A percentile compares a stretch with the other conserved stretches of the same genome.
Evolutionary conservation across 2,113 vertebrate genomes (phyloP).

Genomic region (Hemichromis elongatus): DNA sequence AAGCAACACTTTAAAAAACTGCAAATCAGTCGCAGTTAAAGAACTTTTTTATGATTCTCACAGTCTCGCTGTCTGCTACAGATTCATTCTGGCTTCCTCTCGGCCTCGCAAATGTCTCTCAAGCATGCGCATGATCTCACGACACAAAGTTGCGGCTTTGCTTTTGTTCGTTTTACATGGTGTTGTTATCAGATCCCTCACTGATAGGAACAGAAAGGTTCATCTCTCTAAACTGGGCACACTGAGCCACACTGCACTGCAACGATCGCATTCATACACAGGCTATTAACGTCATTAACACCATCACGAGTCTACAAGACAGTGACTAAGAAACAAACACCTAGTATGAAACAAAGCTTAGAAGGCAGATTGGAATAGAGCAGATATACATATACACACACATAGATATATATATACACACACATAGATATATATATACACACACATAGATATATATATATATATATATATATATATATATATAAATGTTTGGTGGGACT

Average conservation of each 20-base stretch:
- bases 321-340: neutral
- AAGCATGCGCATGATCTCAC: slow-evolving; percentile 25
- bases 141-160: neutral
- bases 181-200: neutral
- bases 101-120: slow-evolving; percentile 27
- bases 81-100: neutral
- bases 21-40: neutral
- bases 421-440: too few relatives aligned
- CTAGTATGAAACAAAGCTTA: neutral
- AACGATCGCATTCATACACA: neutral
- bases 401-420: too few relatives aligned
- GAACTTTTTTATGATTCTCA: neutral
- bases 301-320: neutral
- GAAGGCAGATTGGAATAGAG: neutral
- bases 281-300: slow-evolving; percentile 18
- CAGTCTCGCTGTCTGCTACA: neutral
- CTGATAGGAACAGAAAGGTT: slow-evolving; percentile 10
- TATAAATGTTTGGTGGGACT: neutral
- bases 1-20: neutral
- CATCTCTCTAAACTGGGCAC: neutral
- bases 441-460: too few relatives aligned
- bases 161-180: neutral
- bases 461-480: too few relatives aligned
- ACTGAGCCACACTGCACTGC: neutral
- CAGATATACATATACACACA: neutral